Percentiles rank a stretch among this genome's conserved stretches.
These are phyloP conservation scores for Perizoma affinitatum DNA, from an alignment of 2,888 invertebrate species.

Conservation along the genomic window DNA sequence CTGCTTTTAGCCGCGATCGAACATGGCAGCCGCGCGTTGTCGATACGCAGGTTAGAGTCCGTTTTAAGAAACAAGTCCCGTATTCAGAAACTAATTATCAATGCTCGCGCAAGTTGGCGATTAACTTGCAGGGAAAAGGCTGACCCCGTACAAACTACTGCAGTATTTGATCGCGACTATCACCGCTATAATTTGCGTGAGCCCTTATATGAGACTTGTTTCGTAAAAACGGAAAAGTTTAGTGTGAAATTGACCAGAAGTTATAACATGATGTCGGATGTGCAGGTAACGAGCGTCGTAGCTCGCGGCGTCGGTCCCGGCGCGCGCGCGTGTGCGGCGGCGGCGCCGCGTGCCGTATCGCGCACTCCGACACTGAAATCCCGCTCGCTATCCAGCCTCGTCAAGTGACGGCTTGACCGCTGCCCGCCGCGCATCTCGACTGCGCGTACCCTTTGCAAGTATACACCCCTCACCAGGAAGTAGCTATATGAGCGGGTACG, in stretches of 20 bases:
- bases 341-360: conserved; percentile 71
- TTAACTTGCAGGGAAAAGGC: too few relatives aligned
- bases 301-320: conserved; percentile 79
- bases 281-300: conserved; percentile 74
- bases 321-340: conserved; percentile 76
- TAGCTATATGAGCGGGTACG: conserved; percentile 17
- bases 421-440: conserved; percentile 37
- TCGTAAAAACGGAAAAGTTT: too few relatives aligned
- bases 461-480: conserved; percentile 25
- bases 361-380: conserved; percentile 81
- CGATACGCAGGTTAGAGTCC: too few relatives aligned
- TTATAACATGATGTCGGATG: conserved; percentile 5
- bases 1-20: too few relatives aligned
- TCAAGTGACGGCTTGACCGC: conserved; percentile 79
- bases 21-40: too few relatives aligned
- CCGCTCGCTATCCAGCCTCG: conserved; percentile 84
- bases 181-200: too few relatives aligned
- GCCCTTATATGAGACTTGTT: too few relatives aligned
- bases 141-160: too few relatives aligned
- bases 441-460: conserved; percentile 33
- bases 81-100: too few relatives aligned
- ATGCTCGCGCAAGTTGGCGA: too few relatives aligned
- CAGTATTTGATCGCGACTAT: too few relatives aligned
- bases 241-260: background rate
- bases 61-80: too few relatives aligned